Percentiles rank a stretch among this genome's conserved stretches.
Evolutionary conservation across 1,140 invertebrate genomes (phyloP).

Genomic region (Aphaenogaster ashmeadi): DNA sequence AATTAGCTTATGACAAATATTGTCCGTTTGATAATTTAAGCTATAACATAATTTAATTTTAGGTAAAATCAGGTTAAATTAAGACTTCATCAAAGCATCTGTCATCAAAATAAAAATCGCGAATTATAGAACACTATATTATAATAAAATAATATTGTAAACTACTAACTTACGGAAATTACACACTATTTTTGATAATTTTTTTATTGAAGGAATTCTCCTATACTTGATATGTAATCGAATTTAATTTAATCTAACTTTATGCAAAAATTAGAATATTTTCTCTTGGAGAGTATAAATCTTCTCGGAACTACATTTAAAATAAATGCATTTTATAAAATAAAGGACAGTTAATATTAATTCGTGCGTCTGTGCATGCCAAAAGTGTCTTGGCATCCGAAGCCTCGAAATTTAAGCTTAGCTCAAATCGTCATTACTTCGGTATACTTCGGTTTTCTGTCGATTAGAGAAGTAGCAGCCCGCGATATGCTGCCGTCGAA

Average conservation of each 20-base stretch:
- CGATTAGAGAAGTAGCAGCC: conserved; percentile 16
- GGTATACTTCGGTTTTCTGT: conserved; percentile 3
- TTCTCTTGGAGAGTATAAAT: background rate
- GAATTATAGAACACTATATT: background rate
- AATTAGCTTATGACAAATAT: background rate
- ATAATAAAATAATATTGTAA: background rate
- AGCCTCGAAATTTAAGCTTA: background rate
- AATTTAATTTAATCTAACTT: background rate
- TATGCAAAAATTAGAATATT: background rate
- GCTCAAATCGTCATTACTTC: background rate
- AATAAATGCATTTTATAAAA: conserved; percentile 25
- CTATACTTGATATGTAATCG: background rate
- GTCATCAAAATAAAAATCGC: background rate
- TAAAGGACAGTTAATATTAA: conserved; percentile 26
- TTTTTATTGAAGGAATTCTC: background rate
- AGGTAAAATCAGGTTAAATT: background rate
- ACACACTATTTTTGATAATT: background rate
- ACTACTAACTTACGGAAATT: background rate
- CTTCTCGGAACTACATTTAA: conserved; percentile 2
- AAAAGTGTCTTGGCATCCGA: conserved; percentile 4
- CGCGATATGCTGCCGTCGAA: conserved; percentile 11
- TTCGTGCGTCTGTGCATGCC: background rate
- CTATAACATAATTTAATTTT: background rate
- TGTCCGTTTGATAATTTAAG: background rate
- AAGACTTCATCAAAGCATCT: background rate